These are phyloP conservation scores for Parasteatoda lunata DNA, from an alignment of 2,888 invertebrate genomes.

Conservation along the genomic window DNA sequence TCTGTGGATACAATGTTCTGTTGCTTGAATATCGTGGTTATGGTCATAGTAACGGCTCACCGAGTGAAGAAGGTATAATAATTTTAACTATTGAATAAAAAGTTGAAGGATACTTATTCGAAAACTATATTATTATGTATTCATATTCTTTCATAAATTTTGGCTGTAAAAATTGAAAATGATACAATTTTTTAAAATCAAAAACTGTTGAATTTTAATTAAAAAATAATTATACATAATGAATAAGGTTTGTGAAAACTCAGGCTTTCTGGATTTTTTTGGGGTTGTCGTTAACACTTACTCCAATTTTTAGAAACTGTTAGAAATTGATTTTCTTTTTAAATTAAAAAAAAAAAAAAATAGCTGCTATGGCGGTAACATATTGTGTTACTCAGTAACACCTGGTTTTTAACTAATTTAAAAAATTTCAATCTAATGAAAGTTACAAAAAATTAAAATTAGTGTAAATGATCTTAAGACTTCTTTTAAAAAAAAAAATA, in stretches of 20 bases:
- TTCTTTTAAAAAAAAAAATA: too few relatives aligned
- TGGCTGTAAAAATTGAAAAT: too few relatives aligned
- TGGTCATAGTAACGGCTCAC: conserved; percentile 89
- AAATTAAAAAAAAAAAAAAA: background rate
- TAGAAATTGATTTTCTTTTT: background rate
- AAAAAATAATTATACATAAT: too few relatives aligned
- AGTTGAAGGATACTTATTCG: background rate
- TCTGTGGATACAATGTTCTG: conserved; percentile 88
- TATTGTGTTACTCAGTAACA: too few relatives aligned
- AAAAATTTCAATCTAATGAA: too few relatives aligned
- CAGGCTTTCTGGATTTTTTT: background rate
- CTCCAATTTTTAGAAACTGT: background rate
- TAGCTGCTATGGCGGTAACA: too few relatives aligned
- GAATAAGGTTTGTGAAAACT: background rate
- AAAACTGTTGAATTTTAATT: too few relatives aligned
- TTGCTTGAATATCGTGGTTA: conserved; percentile 97
- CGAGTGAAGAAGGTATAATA: conserved; percentile 81
- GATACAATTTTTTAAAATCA: too few relatives aligned
- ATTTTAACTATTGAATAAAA: background rate
- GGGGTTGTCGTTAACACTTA: background rate
- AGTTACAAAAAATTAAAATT: too few relatives aligned
- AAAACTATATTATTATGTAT: background rate
- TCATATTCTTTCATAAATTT: background rate
- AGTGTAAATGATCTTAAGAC: too few relatives aligned
- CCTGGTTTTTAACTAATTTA: too few relatives aligned